phyloP scores from a whole-genome alignment of 2,113 vertebrate genomes.

The Zootoca vivipara region DNA sequence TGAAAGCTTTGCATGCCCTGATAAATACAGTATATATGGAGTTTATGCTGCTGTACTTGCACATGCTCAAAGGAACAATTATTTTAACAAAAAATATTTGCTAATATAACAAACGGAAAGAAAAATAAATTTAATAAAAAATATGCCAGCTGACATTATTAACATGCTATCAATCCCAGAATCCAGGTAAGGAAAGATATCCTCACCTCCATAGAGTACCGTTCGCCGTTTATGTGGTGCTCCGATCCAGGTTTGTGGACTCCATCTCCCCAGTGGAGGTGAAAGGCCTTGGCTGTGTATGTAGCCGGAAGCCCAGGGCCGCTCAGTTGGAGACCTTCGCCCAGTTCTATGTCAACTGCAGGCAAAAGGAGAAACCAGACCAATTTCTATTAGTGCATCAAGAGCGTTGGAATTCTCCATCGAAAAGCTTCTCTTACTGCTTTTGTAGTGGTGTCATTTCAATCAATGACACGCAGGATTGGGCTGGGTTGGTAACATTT shows the following conservation, averaged over 20 bases:
- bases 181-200: background rate
- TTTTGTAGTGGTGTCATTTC: background rate
- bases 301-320: slow-evolving; percentile 66
- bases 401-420: background rate
- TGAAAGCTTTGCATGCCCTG: background rate
- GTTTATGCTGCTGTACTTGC: too few species aligned
- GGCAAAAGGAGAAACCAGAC: background rate
- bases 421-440: background rate
- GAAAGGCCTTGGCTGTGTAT: slow-evolving; percentile 69
- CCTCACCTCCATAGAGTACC: slow-evolving; percentile 75
- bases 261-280: slow-evolving; percentile 76
- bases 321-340: background rate
- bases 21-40: background rate
- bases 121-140: too few species aligned
- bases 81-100: too few species aligned
- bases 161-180: background rate
- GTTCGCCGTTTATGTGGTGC: slow-evolving; percentile 66
- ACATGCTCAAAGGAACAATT: background rate
- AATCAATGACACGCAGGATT: background rate
- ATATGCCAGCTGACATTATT: too few species aligned
- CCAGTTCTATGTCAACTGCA: slow-evolving; percentile 47
- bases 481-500: background rate
- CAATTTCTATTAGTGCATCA: background rate
- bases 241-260: slow-evolving; percentile 66
- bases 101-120: too few species aligned